Evolutionary conservation across 53 echinoderm and acorn worm species (phyloP).

Genomic region (Henricia sp.): DNA sequence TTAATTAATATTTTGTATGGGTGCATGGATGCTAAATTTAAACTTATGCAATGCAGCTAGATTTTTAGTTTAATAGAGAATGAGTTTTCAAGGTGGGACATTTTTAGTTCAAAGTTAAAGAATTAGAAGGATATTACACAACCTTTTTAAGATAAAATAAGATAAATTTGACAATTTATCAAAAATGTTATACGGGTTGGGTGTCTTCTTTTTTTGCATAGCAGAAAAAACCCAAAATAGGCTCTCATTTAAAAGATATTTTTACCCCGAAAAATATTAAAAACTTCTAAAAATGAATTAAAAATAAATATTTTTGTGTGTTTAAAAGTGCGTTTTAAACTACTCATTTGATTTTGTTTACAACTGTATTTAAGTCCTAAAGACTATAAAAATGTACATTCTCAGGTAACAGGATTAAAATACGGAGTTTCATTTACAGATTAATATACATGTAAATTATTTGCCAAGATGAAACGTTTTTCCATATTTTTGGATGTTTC

Average conservation of each 20-base stretch:
- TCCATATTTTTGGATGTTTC: neutral
- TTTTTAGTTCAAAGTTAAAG: too few species aligned
- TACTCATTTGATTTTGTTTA: neutral
- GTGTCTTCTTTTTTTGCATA: slow-evolving; percentile 1
- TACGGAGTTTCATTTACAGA: neutral
- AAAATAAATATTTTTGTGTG: slow-evolving; percentile 53
- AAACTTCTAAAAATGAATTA: slow-evolving; percentile 16
- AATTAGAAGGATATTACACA: too few species aligned
- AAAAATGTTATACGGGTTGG: neutral
- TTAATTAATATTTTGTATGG: too few species aligned
- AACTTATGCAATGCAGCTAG: too few species aligned
- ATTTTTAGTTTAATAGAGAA: too few species aligned
- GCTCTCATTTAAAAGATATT: neutral
- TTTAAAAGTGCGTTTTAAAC: slow-evolving; percentile 30
- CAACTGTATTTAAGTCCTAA: neutral
- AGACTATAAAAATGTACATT: neutral
- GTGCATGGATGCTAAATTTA: too few species aligned
- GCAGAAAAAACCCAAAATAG: neutral
- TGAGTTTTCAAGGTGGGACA: too few species aligned
- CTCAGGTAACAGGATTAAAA: neutral
- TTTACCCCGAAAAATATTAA: neutral
- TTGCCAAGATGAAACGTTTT: neutral
- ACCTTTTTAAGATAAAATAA: neutral
- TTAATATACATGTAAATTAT: neutral
- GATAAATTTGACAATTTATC: neutral